Evolutionary conservation across 2,888 invertebrate genomes (phyloP).

Genomic region (Leptinotarsa juncta): DNA sequence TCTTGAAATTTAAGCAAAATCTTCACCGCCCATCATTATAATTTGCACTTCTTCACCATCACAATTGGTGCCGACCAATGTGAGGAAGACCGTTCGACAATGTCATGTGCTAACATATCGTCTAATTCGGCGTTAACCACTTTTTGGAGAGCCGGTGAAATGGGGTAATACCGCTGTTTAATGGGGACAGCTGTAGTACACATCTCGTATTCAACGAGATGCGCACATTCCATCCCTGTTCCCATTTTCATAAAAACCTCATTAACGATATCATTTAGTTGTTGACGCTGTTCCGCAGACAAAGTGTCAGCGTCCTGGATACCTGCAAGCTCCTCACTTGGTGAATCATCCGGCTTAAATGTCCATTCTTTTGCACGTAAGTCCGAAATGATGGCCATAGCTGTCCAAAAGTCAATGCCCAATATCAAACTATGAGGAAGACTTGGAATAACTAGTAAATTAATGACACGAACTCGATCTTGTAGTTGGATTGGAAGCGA

Average conservation of each 20-base stretch:
- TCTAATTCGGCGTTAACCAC: neutral
- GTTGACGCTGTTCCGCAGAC: no score
- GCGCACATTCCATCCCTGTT: neutral
- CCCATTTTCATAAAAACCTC: neutral
- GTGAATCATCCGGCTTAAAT: constrained; percentile 1
- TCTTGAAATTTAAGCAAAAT: constrained; percentile 49
- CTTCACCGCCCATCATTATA: constrained; percentile 49
- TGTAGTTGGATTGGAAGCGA: constrained; percentile 17
- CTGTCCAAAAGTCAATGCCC: constrained; percentile 28
- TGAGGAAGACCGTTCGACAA: neutral
- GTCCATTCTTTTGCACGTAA: constrained; percentile 8
- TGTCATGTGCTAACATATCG: neutral
- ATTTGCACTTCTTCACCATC: constrained; percentile 57
- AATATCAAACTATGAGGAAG: constrained; percentile 25
- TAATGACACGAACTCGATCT: constrained; percentile 4
- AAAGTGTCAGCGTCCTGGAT: no score
- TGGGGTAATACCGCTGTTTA: neutral
- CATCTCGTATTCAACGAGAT: neutral
- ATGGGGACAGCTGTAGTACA: neutral
- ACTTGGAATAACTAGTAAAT: constrained; percentile 25
- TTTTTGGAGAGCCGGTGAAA: neutral
- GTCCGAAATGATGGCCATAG: constrained; percentile 26
- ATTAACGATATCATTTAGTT: no score
- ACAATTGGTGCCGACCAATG: constrained; percentile 54
- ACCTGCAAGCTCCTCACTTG: neutral